Evolutionary conservation across 2,888 invertebrate genomes (phyloP), one percentile per base, ranked within the genome.

Genomic region (Mythimna loreyi): DNA sequence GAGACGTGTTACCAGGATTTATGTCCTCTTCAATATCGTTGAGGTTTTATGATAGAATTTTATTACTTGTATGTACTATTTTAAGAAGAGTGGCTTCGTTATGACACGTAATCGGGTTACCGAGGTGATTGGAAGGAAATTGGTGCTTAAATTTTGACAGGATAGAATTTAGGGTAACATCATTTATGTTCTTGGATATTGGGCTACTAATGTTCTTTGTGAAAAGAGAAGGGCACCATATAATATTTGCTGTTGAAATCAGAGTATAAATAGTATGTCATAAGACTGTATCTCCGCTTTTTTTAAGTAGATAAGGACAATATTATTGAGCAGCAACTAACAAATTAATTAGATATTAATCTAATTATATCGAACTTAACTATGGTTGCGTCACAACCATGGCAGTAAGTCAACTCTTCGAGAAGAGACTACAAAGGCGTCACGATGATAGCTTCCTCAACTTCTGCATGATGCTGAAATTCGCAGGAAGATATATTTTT

Each of bases 1-100:
- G 78, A 70, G 72, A 83, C 68, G 80, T 82, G 71, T 78, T 75
- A 67, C 75, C 58, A 76, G 69, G 72, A 84, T 84, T 81, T 84
- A 83, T 78, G 59, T 36, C 21, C 73, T 81, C 81, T 72, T 77
- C 80, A 69, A 81, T 81, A 76, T 73, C 67, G 61, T 70, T 61
- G 72, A 66, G 74, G 67, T 77, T 82, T 84, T 82, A 84, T 81
- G 74, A 71, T 75, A 63, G 69, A 64, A 19, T 80, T 72, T 80
- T 82, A 82, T 73, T 71, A 65, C 68, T 58, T 72, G 73, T 69
- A 67, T 66, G 62, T 70, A 74, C 56, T 75, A 82, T 81, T 79
- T 83, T 83, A 50, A 52, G 62, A 67, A 49, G 50, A 68, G 60
- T 71, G 65, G 30, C 66, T 81, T 65, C 53, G 67, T 72, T 71